Base-by-base conservation (phyloP, 2,888 invertebrate genomes). In the Piscicola geometra region DNA sequence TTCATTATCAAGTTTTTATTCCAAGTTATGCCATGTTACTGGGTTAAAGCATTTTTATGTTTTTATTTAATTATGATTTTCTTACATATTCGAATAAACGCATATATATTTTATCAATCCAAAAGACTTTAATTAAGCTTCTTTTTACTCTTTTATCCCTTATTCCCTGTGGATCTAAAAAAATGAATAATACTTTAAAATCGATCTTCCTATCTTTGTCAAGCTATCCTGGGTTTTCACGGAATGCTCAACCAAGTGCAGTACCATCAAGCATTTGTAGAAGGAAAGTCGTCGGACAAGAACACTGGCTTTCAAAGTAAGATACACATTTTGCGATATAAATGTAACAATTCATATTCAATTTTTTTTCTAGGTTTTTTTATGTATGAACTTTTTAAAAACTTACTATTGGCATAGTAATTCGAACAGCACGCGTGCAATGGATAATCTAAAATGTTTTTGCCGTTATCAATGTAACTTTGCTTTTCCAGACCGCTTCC, bases 171-270 rank as follows among this genome's bases (percentile, higher is more conserved):
- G n/a, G n/a, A n/a, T n/a, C n/a, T n/a, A n/a, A n/a, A n/a, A n/a
- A n/a, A n/a, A n/a, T n/a, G n/a, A n/a, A n/a, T n/a, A n/a, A n/a
- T n/a, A n/a, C n/a, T n/a, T n/a, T n/a, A n/a, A n/a, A n/a, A n/a
- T n/a, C n/a, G n/a, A n/a, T n/a, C n/a, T n/a, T n/a, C n/a, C n/a
- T n/a, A n/a, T n/a, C n/a, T n/a, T n/a, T n/a, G n/a, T n/a, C n/a
- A 87, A 93, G 97, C 96, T 86, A 95, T 97, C 86, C 90, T 97
- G 84, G 99, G 98, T 83, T 96, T 99, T 90, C 98, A 99, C 88
- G 97, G 97, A 79, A 97, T 99, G 94, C 93, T 99, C 91, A 99
- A 97, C 86, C 99, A 99, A 88, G 96, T 97, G 85, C 99, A 99
- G 88, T 99, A 96, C 87, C 96, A 98, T 88, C 95, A 96, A 78